Conservation (phyloP, 2,113 vertebrate genomes). For the Meleagris gallopavo region DNA sequence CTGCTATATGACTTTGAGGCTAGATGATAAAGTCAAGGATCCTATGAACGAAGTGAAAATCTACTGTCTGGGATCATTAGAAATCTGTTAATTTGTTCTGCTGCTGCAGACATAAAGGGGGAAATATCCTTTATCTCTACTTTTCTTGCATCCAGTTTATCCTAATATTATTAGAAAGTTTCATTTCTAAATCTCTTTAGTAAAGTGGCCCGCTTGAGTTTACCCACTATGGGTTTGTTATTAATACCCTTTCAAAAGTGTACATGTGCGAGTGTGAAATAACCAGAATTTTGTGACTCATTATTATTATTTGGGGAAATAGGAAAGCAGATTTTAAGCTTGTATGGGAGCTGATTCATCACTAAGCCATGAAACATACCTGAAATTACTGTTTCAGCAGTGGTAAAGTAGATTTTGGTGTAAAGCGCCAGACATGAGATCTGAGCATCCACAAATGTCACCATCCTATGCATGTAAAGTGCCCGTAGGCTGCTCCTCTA, state of each 20-base stretch:
- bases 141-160: not conserved
- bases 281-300: not conserved
- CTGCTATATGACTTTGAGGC: not conserved
- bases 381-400: not conserved
- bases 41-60: not conserved
- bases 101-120: rapidly evolving
- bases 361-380: not conserved
- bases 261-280: not conserved
- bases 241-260: not conserved
- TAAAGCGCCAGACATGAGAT: not conserved
- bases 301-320: not conserved
- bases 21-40: not conserved
- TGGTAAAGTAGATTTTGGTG: not conserved
- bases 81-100: not conserved
- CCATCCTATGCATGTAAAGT: not conserved
- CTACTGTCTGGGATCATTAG: not conserved
- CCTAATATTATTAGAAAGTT: not conserved
- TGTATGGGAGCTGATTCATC: not conserved
- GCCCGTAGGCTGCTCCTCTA: not conserved
- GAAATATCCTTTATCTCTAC: not conserved
- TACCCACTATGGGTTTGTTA: not conserved
- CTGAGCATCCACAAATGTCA: not conserved
- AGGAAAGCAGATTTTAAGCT: not conserved
- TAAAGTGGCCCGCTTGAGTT: not conserved
- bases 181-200: not conserved